Evolutionary conservation across 2,797 vertebrate genomes (phyloP).

Genomic region (Loris lydekkerianus): DNA sequence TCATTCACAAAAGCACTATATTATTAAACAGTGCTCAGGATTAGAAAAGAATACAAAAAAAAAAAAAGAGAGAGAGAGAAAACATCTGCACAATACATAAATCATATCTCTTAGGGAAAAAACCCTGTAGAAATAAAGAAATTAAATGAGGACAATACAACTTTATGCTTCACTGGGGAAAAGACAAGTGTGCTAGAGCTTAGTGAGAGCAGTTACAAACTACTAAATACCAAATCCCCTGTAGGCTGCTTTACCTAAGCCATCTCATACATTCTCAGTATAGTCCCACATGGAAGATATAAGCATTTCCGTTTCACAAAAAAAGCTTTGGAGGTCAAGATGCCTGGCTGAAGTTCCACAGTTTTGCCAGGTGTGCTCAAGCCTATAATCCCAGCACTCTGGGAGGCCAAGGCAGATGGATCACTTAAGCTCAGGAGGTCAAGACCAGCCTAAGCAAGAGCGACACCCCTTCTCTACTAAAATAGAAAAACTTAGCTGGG

Average conservation of each 20-base stretch:
- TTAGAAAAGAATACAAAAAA: not conserved
- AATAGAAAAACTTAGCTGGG: too few species aligned
- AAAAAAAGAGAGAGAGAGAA: not conserved
- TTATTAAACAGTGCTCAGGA: constrained; percentile 19
- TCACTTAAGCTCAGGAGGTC: too few species aligned
- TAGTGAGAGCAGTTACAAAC: not conserved
- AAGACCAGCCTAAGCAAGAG: too few species aligned
- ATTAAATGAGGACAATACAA: not conserved
- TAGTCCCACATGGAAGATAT: not conserved
- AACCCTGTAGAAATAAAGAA: not conserved
- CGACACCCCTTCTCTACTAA: too few species aligned
- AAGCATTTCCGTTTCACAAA: constrained; percentile 33
- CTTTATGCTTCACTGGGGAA: not conserved
- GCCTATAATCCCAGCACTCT: too few species aligned
- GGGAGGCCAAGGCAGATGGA: too few species aligned
- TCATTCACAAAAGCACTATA: not conserved
- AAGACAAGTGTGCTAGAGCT: not conserved
- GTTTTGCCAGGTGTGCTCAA: not conserved
- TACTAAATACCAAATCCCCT: not conserved
- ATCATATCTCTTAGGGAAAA: not conserved
- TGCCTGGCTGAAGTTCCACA: not conserved
- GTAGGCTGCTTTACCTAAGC: not conserved
- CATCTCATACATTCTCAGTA: constrained; percentile 17
- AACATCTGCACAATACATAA: not conserved
- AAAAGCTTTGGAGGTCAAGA: constrained; percentile 24